A percentile compares a stretch with the other conserved stretches of the same genome.
Evolutionary conservation across 2,888 invertebrate genomes (phyloP).

Genomic region (Oxycera nigricornis): DNA sequence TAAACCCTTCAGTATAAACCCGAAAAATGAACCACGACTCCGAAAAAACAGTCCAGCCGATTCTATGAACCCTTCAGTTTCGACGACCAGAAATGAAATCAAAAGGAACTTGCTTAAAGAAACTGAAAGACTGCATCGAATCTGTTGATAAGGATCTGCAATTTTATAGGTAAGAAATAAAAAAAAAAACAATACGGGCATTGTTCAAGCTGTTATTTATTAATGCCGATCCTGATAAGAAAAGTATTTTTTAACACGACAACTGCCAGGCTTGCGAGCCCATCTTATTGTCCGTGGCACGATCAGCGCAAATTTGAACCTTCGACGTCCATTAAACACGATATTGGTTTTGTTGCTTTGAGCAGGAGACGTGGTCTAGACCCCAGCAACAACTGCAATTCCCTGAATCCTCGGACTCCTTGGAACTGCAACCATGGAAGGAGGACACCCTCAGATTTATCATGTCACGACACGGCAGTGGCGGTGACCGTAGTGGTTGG

Average conservation of each 20-base stretch:
- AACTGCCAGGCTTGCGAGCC: background rate
- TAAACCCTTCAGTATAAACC: no score
- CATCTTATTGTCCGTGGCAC: constrained; percentile 32
- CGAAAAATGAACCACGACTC: no score
- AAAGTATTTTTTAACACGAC: constrained; percentile 34
- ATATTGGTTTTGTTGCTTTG: constrained; percentile 10
- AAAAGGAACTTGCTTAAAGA: no score
- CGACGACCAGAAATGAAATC: no score
- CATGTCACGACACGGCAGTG: background rate
- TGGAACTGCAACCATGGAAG: background rate
- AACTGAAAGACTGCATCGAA: background rate
- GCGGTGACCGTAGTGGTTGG: background rate
- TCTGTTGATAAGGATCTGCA: background rate
- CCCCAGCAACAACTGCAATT: background rate
- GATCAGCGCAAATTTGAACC: constrained; percentile 38
- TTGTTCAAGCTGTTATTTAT: constrained; percentile 46
- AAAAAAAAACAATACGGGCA: constrained; percentile 23
- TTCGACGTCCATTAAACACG: constrained; percentile 5
- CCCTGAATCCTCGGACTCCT: constrained; percentile 15
- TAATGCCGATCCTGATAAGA: constrained; percentile 47
- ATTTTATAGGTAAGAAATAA: background rate
- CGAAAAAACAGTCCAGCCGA: no score
- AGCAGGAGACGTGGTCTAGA: background rate
- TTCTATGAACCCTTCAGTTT: no score
- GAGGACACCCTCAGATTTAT: constrained; percentile 19